Conservation (phyloP, 2,888 invertebrate species). For the Limnephilus auricula region DNA sequence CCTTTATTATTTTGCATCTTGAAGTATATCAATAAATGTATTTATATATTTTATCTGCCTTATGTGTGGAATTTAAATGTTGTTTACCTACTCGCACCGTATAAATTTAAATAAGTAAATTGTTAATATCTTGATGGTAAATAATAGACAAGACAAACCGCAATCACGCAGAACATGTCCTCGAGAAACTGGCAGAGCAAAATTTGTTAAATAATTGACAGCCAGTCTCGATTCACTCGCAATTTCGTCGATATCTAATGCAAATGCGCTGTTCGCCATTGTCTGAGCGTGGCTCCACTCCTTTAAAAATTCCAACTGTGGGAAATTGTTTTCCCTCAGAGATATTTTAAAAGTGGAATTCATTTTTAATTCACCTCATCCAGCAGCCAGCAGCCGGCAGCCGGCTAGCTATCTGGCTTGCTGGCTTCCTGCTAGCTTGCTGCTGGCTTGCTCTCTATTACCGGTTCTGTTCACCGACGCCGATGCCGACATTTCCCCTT, state of each 20-base stretch:
- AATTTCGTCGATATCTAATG: conserved; percentile 51
- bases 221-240: conserved; percentile 6
- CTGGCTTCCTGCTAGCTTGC: background rate
- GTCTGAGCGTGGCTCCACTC: conserved; percentile 20
- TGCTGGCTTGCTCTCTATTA: conserved; percentile 33
- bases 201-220: conserved; percentile 44
- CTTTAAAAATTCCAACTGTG: conserved; percentile 49
- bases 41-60: background rate
- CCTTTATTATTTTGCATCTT: background rate
- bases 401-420: background rate
- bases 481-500: background rate
- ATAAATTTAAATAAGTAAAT: background rate
- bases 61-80: background rate
- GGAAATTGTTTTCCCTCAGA: conserved; percentile 61
- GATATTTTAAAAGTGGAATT: conserved; percentile 62
- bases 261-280: conserved; percentile 48
- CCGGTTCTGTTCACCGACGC: background rate
- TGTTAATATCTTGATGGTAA: background rate
- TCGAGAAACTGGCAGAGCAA: conserved; percentile 6
- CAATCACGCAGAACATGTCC: conserved; percentile 3
- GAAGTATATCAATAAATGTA: background rate
- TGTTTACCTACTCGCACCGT: background rate
- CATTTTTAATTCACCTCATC: conserved; percentile 61
- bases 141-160: background rate
- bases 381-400: conserved; percentile 19